These are phyloP conservation scores for Lathamus discolor DNA, from an alignment of 2,113 vertebrate species.

Conservation along the genomic window DNA sequence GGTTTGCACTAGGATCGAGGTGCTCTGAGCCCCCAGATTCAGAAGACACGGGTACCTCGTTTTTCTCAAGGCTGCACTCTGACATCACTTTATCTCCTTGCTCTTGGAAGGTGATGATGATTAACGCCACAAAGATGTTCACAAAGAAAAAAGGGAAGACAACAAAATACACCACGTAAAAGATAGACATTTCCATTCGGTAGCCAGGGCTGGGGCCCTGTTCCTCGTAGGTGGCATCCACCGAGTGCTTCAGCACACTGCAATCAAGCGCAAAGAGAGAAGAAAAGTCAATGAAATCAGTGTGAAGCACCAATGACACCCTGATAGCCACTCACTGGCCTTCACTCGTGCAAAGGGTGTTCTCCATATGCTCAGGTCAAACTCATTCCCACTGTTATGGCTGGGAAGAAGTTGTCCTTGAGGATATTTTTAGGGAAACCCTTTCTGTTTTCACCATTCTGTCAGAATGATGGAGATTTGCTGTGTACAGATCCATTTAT, in stretches of 20 bases:
- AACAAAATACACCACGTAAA: conserved; percentile 98
- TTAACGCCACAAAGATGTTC: conserved; percentile 97
- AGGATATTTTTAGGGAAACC: background rate
- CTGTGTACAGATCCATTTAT: background rate
- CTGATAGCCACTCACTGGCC: background rate
- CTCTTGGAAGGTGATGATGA: conserved; percentile 99
- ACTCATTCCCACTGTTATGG: background rate
- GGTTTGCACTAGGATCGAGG: rapidly evolving
- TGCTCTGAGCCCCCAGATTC: background rate
- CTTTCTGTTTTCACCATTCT: background rate
- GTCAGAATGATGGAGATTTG: background rate
- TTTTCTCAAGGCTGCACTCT: conserved; percentile 96
- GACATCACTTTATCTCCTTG: conserved; percentile 97
- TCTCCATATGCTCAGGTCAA: conserved; percentile 12
- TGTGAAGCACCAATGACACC: conserved; percentile 15
- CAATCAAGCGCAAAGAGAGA: conserved; percentile 29
- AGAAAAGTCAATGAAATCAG: background rate
- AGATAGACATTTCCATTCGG: conserved; percentile 96
- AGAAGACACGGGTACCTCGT: conserved; percentile 80
- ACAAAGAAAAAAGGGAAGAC: conserved; percentile 99
- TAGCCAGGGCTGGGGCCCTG: conserved; percentile 93
- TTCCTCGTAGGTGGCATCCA: conserved; percentile 95
- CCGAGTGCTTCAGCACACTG: conserved; percentile 95
- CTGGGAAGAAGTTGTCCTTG: conserved; percentile 6
- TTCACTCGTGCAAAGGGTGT: background rate